phyloP scores from a whole-genome alignment of 2,797 vertebrate species.

The Macrochelys suwanniensis region DNA sequence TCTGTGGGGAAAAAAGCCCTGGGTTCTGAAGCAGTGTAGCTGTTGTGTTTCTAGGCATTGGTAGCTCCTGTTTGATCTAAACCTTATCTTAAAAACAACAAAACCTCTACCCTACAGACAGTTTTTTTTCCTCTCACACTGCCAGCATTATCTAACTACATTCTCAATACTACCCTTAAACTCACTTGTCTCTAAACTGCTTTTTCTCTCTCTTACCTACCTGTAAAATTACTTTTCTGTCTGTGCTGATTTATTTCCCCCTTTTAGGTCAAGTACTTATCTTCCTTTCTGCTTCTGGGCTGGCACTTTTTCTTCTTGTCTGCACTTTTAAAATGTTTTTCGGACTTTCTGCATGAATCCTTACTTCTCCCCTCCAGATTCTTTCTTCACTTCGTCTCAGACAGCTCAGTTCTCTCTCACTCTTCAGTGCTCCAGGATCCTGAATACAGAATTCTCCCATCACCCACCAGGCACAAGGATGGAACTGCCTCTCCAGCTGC shows the following conservation, averaged over 20 bases:
- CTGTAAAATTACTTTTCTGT: slow-evolving; percentile 67
- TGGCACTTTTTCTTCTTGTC: slow-evolving; percentile 20
- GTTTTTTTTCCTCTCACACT: slow-evolving; percentile 14
- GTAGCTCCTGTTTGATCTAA: slow-evolving; percentile 30
- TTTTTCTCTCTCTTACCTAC: slow-evolving; percentile 25
- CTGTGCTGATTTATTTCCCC: slow-evolving; percentile 60
- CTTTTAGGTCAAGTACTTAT: slow-evolving; percentile 60
- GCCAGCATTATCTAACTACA: background rate
- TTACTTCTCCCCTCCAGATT: background rate
- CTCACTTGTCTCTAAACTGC: slow-evolving; percentile 1
- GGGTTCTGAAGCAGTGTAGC: background rate
- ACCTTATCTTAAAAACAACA: slow-evolving; percentile 54
- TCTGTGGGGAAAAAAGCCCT: background rate
- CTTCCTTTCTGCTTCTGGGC: slow-evolving; percentile 58
- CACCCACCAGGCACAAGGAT: background rate
- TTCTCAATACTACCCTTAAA: background rate
- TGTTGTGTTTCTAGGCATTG: background rate
- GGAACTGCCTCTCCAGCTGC: background rate
- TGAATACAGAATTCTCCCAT: background rate
- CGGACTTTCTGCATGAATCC: slow-evolving; percentile 5
- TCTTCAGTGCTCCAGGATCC: background rate
- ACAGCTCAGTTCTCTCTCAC: background rate
- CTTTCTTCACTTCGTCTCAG: background rate
- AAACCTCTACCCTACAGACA: slow-evolving; percentile 5
- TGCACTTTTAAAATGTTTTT: slow-evolving; percentile 60